Conservation (phyloP, 2,113 vertebrate genomes). For the Lampris incognitus region DNA sequence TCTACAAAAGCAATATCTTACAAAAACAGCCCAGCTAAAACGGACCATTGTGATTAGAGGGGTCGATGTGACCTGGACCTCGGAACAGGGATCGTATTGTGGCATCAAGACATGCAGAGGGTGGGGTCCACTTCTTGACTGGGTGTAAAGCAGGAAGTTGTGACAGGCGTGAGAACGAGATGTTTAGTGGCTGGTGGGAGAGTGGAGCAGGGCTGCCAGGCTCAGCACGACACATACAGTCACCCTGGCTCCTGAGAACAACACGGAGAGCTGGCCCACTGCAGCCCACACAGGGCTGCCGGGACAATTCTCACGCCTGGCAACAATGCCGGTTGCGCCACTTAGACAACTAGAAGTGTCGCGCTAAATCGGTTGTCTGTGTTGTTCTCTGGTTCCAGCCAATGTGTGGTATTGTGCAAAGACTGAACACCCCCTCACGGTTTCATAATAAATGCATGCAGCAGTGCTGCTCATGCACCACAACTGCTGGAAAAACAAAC, state of each 20-base stretch:
- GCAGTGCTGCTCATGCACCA: slow-evolving; percentile 7
- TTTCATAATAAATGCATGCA: slow-evolving; percentile 18
- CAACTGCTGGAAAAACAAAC: slow-evolving; percentile 1
- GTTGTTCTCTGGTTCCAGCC: too few relatives aligned
- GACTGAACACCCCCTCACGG: slow-evolving; percentile 10
- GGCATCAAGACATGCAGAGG: slow-evolving; percentile 10
- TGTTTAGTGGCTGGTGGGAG: slow-evolving; percentile 50
- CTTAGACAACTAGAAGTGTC: too few relatives aligned
- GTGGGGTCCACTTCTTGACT: slow-evolving; percentile 24
- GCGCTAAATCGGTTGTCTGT: too few relatives aligned
- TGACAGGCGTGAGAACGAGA: slow-evolving; percentile 65
- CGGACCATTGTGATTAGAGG: slow-evolving; percentile 30
- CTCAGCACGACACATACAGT: not conserved
- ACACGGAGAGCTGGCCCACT: not conserved
- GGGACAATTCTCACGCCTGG: not conserved
- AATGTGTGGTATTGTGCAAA: too few relatives aligned
- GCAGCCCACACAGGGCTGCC: not conserved
- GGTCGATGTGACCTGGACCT: slow-evolving; percentile 12
- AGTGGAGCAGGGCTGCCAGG: slow-evolving; percentile 9
- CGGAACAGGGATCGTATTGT: too few relatives aligned
- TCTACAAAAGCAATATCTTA: not conserved
- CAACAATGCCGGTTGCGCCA: too few relatives aligned
- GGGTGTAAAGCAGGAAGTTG: slow-evolving; percentile 21
- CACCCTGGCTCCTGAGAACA: not conserved
- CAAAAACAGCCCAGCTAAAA: slow-evolving; percentile 39